A percentile compares a stretch with the other conserved stretches of the same genome.
phyloP scores from a whole-genome alignment of 2,113 vertebrate genomes.

The Symphodus melops region DNA sequence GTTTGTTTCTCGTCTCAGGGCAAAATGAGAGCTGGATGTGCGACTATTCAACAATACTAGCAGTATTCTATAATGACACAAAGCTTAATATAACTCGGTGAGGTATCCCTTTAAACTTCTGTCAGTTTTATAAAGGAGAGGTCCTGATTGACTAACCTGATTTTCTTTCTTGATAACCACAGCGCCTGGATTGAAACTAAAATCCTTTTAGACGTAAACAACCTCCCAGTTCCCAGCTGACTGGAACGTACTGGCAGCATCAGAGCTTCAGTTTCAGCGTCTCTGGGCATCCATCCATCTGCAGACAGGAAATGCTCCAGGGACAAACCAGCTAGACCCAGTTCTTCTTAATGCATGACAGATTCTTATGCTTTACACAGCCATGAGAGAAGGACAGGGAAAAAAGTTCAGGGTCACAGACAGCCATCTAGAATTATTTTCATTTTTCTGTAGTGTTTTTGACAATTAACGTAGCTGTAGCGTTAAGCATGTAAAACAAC shows the following conservation, averaged over 20 bases:
- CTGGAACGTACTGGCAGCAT: constrained; percentile 46
- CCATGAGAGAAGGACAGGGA: not conserved
- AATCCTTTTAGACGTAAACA: constrained; percentile 53
- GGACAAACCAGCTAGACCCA: constrained; percentile 56
- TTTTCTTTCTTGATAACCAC: constrained; percentile 41
- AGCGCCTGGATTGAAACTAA: constrained; percentile 33
- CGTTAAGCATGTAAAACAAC: no score
- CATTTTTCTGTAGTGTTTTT: no score
- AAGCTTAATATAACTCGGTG: no score
- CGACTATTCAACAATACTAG: no score
- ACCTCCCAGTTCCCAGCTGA: constrained; percentile 48
- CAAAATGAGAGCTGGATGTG: no score
- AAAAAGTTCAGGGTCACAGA: not conserved
- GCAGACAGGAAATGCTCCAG: constrained; percentile 67
- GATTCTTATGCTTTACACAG: constrained; percentile 48
- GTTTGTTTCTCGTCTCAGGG: no score
- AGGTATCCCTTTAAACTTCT: no score
- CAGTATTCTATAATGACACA: no score
- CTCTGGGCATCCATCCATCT: constrained; percentile 61
- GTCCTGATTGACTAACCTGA: constrained; percentile 23
- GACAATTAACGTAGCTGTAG: no score
- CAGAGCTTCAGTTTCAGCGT: constrained; percentile 42
- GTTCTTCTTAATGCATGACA: constrained; percentile 66
- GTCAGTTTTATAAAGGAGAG: not conserved
- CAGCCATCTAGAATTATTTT: not conserved